phyloP scores from a whole-genome alignment of 2,113 vertebrate species.

The Pimephales promelas region DNA sequence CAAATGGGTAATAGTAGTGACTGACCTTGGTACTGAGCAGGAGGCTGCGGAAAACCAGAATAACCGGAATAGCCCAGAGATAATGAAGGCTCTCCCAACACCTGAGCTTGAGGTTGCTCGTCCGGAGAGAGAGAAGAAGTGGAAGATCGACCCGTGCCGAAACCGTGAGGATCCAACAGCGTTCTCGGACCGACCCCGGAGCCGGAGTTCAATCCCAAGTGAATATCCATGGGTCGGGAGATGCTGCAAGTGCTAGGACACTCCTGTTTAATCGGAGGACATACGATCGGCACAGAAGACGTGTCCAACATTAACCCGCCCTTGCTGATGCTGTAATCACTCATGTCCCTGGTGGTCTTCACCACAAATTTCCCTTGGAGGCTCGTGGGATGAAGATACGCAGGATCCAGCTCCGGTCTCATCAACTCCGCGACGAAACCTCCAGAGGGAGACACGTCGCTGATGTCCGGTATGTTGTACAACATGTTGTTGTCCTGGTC shows the following conservation, averaged over 20 bases:
- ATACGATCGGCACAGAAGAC: slow-evolving; percentile 68
- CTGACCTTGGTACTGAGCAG: slow-evolving; percentile 46
- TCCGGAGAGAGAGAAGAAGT: slow-evolving; percentile 84
- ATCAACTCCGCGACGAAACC: slow-evolving; percentile 96
- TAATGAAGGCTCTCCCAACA: slow-evolving; percentile 75
- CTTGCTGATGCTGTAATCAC: slow-evolving; percentile 84
- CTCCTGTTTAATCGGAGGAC: slow-evolving; percentile 92
- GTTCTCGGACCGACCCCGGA: slow-evolving; percentile 74
- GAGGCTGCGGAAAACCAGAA: slow-evolving; percentile 81
- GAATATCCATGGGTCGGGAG: slow-evolving; percentile 76
- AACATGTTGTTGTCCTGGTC: slow-evolving; percentile 68
- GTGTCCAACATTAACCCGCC: slow-evolving; percentile 72
- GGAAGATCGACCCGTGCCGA: slow-evolving; percentile 79
- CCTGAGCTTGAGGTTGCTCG: slow-evolving; percentile 73
- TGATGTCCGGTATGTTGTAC: slow-evolving; percentile 88
- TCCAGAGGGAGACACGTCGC: slow-evolving; percentile 89
- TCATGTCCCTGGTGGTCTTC: slow-evolving; percentile 85
- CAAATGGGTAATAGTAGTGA: not conserved
- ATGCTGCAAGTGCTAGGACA: slow-evolving; percentile 80
- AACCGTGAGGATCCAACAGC: slow-evolving; percentile 78
- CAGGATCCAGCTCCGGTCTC: slow-evolving; percentile 91
- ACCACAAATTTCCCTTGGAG: slow-evolving; percentile 91
- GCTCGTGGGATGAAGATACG: slow-evolving; percentile 83
- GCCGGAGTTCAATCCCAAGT: slow-evolving; percentile 70
- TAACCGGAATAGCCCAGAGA: slow-evolving; percentile 85